Evolutionary conservation across 2,113 vertebrate species (phyloP).

Genomic region (Nannobrachium achirus): DNA sequence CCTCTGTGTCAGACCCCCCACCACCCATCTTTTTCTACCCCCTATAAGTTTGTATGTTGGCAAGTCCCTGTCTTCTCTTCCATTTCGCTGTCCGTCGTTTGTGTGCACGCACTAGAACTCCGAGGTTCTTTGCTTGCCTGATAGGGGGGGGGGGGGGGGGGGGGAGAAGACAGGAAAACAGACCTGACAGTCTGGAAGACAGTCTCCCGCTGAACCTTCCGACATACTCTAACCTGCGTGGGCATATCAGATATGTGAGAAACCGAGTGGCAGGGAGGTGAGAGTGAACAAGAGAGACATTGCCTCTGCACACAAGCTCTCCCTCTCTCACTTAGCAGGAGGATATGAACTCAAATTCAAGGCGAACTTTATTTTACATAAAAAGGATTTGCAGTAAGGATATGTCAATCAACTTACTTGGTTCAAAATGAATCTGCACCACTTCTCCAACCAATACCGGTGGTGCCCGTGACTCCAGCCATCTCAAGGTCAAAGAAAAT

Average conservation of each 20-base stretch:
- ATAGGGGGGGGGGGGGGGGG: constrained; percentile 13
- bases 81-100: constrained; percentile 1
- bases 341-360: constrained; percentile 47
- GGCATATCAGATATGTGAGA: constrained; percentile 26
- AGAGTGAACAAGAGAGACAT: neutral
- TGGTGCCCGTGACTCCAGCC: constrained; percentile 32
- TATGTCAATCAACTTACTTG: constrained; percentile 42
- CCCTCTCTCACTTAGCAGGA: constrained; percentile 27
- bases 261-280: constrained; percentile 13
- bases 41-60: neutral
- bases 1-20: neutral
- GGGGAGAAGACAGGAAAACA: constrained; percentile 23
- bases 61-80: neutral
- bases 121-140: constrained; percentile 37
- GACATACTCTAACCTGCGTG: constrained; percentile 15
- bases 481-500: constrained; percentile 55
- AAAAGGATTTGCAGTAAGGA: constrained; percentile 34
- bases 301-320: neutral
- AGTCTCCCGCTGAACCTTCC: constrained; percentile 36
- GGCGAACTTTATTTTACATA: constrained; percentile 47
- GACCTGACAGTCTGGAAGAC: neutral
- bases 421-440: constrained; percentile 38
- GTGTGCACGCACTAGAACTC: neutral
- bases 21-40: neutral
- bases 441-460: constrained; percentile 15